phyloP scores from a whole-genome alignment of 1,140 invertebrate genomes.

The Bombus sylvicola region DNA sequence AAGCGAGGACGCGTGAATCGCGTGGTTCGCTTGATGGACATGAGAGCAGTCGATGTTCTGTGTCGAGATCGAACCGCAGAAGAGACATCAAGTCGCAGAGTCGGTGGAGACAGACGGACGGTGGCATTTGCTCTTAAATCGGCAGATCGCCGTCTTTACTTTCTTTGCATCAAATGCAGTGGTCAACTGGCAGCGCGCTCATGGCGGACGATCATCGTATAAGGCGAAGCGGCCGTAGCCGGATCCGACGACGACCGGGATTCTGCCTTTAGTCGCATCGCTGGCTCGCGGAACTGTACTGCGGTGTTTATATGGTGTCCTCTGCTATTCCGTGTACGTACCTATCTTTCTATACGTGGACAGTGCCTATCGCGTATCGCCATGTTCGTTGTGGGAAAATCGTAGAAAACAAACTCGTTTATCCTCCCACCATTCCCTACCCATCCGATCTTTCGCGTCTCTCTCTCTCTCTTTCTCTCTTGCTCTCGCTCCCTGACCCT shows the following conservation, averaged over 20 bases:
- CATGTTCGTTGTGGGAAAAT: constrained; percentile 81
- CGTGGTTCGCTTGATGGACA: not conserved
- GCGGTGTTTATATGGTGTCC: constrained; percentile 80
- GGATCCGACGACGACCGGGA: constrained; percentile 77
- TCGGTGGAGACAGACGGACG: constrained; percentile 46
- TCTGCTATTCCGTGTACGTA: constrained; percentile 74
- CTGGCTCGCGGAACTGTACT: constrained; percentile 79
- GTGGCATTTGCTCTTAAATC: constrained; percentile 71
- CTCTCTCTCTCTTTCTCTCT: not conserved
- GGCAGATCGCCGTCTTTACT: constrained; percentile 72
- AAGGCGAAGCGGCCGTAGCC: constrained; percentile 74
- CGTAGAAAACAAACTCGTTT: constrained; percentile 82
- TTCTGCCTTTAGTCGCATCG: constrained; percentile 76
- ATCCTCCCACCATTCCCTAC: constrained; percentile 59
- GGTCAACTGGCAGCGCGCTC: constrained; percentile 66
- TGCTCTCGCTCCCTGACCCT: not conserved
- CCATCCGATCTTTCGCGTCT: constrained; percentile 35
- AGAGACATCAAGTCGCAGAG: constrained; percentile 61
- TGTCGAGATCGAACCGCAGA: constrained; percentile 57
- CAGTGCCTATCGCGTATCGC: constrained; percentile 75
- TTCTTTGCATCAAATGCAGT: constrained; percentile 76
- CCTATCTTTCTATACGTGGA: constrained; percentile 71
- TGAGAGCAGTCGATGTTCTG: constrained; percentile 18
- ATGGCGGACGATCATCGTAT: constrained; percentile 77
- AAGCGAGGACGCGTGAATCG: not conserved